Evolutionary conservation across 2,888 invertebrate genomes (phyloP), one percentile per base, ranked within the genome.

Genomic region (Apodemia duryi): DNA sequence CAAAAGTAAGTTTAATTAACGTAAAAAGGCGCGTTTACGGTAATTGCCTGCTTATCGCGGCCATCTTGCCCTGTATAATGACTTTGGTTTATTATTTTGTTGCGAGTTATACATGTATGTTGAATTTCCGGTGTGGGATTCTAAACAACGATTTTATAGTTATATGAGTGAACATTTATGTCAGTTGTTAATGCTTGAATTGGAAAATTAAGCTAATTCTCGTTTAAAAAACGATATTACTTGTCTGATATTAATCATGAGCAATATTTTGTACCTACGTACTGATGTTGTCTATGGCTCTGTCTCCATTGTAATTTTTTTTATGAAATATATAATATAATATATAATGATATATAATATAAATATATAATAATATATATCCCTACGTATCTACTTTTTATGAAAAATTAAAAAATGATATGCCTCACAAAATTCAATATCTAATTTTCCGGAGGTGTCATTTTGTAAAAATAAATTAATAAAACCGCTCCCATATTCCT

Each of bases 1-100:
- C 85, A 85, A 83, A 88, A 85, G 83, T 84, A 83, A 86, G 87
- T 88, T 91, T 91, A 91, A 91, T 91, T 91, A 91, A 90, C 86
- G 90, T 91, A 88, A 90, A 89, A 85, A 89, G 88, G 87, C 83
- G 78, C 90, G 88, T 89, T 90, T 90, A 90, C 83, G 85, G 81
- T 85, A 88, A 85, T 86, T 83, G 86, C 78, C 76, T 74, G 72
- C 79, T 87, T 89, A 90, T 90, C 90, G 79, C 77, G 65, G 69
- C 79, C 80, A 90, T 88, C 87, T 86, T 76, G 81, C 80, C 84
- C 79, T 83, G 84, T 86, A 88, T 88, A 86, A 91, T 88, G 82
- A 88, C 84, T 89, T 85, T 88, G 84, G 86, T 89, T 90, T 88
- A 89, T 90, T 88, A 90, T 90, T 88, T 87, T 83, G 85, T 84